These are phyloP conservation scores for Electrophaes corylata DNA, from an alignment of 2,888 invertebrate species.

Conservation along the genomic window DNA sequence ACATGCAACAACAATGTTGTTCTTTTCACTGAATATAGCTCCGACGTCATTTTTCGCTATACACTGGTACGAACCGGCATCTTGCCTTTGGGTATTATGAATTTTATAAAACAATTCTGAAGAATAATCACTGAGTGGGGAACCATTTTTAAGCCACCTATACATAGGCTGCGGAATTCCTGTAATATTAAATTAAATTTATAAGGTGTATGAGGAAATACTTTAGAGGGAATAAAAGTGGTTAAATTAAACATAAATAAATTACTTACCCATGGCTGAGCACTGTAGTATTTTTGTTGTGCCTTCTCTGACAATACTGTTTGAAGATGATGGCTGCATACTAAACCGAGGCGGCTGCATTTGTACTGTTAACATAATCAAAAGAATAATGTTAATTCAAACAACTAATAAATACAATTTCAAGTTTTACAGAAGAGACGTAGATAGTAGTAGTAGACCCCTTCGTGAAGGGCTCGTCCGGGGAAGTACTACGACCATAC, in stretches of 20 bases:
- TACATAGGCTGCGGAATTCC: slow-evolving; percentile 97
- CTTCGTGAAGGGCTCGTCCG: too few species aligned
- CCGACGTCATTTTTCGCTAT: slow-evolving; percentile 96
- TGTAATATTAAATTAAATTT: slow-evolving; percentile 63
- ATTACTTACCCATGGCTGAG: slow-evolving; percentile 91
- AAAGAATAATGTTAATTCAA: slow-evolving; percentile 21
- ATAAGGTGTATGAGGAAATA: slow-evolving; percentile 10
- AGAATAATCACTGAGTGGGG: slow-evolving; percentile 91
- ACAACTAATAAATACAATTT: slow-evolving; percentile 29
- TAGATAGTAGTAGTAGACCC: too few species aligned
- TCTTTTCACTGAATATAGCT: slow-evolving; percentile 95
- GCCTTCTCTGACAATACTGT: slow-evolving; percentile 94
- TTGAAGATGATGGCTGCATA: slow-evolving; percentile 93
- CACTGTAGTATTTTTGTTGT: slow-evolving; percentile 96
- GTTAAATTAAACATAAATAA: slow-evolving; percentile 16
- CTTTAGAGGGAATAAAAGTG: too few species aligned
- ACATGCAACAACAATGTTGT: slow-evolving; percentile 96
- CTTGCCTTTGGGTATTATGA: slow-evolving; percentile 90
- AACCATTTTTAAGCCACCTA: slow-evolving; percentile 95
- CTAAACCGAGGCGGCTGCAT: slow-evolving; percentile 95
- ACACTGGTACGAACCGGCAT: slow-evolving; percentile 96
- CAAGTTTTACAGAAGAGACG: too few species aligned
- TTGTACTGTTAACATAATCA: slow-evolving; percentile 67
- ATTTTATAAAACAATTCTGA: slow-evolving; percentile 94
- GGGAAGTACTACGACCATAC: too few species aligned